Evolutionary conservation across 2,797 vertebrate genomes (phyloP).

Genomic region (Hoplostethus atlanticus): DNA sequence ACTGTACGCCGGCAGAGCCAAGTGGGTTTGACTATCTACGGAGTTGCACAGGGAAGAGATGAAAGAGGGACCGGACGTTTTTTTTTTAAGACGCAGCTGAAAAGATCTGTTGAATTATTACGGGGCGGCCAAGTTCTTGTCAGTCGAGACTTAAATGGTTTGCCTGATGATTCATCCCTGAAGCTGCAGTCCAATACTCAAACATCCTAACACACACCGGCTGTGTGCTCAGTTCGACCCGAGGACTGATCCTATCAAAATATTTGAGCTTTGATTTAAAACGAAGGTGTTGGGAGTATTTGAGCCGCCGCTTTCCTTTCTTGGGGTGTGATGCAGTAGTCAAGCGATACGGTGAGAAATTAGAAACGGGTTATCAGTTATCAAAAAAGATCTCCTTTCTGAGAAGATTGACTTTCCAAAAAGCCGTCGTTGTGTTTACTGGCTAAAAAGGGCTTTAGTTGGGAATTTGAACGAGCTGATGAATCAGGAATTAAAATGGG

Average conservation of each 20-base stretch:
- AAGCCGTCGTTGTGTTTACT: neutral
- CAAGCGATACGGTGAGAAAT: neutral
- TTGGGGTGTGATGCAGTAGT: neutral
- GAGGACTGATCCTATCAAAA: neutral
- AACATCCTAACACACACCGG: neutral
- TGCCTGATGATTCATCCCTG: neutral
- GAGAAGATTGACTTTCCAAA: neutral
- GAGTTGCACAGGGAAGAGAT: too few species aligned
- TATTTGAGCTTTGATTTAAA: neutral
- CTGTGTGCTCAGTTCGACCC: neutral
- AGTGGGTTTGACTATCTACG: too few species aligned
- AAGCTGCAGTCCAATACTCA: neutral
- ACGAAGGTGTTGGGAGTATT: neutral
- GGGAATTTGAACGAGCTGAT: constrained; percentile 3
- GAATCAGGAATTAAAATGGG: constrained; percentile 28
- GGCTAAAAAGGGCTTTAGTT: neutral
- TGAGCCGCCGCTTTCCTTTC: neutral
- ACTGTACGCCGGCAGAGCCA: too few species aligned
- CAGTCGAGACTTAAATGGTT: neutral
- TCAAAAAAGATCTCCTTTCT: neutral
- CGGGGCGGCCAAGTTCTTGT: neutral
- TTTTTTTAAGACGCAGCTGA: too few species aligned
- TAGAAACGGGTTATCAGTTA: neutral
- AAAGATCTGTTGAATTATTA: neutral
- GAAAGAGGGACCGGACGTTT: too few species aligned